Evolutionary conservation across 2,113 vertebrate genomes (phyloP).

Genomic region (Myiozetetes cayanensis): DNA sequence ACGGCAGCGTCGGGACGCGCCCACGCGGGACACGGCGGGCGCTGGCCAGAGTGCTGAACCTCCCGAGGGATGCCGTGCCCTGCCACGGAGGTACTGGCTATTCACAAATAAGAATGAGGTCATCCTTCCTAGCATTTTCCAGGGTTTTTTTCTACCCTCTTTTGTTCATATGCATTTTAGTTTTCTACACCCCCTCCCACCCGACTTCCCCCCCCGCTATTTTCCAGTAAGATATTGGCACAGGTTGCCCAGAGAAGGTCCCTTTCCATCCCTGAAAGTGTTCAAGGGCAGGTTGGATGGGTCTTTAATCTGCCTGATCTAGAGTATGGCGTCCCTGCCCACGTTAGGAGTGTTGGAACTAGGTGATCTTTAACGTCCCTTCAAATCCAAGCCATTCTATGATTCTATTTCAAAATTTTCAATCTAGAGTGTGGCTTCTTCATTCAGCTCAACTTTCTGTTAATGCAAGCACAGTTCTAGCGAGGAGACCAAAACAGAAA

Average conservation of each 20-base stretch:
- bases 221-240: neutral
- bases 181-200: too few relatives aligned
- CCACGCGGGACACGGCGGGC: neutral
- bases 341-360: neutral
- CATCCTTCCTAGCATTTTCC: neutral
- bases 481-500: neutral
- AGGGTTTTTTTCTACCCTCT: too few relatives aligned
- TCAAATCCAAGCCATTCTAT: neutral
- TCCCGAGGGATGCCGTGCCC: neutral
- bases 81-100: fast-evolving
- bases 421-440: fast-evolving
- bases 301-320: neutral
- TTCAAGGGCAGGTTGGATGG: neutral
- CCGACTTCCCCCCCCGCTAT: neutral
- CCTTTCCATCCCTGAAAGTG: neutral
- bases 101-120: fast-evolving
- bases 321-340: neutral
- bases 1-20: neutral
- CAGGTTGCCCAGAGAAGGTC: neutral
- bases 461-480: neutral
- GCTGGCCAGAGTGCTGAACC: neutral
- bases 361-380: neutral
- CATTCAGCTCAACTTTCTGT: neutral
- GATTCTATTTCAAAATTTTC: neutral
- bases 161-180: neutral